phyloP scores from a whole-genome alignment of 2,888 invertebrate species.

The Drosophila suboccidentalis region DNA sequence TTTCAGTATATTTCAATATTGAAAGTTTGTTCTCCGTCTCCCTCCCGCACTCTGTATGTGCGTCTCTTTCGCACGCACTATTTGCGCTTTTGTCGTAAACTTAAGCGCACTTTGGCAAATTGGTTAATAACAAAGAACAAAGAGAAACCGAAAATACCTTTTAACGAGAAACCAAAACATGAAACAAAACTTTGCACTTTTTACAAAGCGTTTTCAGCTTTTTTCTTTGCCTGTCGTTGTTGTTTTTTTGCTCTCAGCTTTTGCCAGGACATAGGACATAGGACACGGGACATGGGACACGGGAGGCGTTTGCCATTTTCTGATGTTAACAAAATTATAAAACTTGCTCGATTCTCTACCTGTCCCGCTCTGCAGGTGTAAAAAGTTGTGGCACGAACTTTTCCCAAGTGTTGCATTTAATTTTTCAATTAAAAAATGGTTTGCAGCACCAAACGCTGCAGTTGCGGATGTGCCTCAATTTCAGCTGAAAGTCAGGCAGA shows the following conservation, averaged over 20 bases:
- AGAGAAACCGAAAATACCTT: conserved; percentile 61
- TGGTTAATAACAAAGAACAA: conserved; percentile 70
- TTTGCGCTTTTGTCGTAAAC: conserved; percentile 56
- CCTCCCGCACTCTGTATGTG: neutral
- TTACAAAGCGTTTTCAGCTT: conserved; percentile 51
- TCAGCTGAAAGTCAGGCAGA: conserved; percentile 18
- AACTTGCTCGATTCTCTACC: conserved; percentile 64
- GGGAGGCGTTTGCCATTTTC: conserved; percentile 31
- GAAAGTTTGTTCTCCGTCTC: conserved; percentile 6
- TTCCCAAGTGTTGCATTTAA: conserved; percentile 55
- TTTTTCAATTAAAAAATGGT: conserved; percentile 70
- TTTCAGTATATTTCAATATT: conserved; percentile 7
- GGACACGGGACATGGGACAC: neutral
- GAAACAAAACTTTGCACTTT: conserved; percentile 70
- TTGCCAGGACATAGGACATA: conserved; percentile 2
- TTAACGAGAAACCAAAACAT: conserved; percentile 64
- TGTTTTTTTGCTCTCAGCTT: conserved; percentile 25
- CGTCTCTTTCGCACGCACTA: conserved; percentile 11
- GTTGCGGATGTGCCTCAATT: conserved; percentile 35
- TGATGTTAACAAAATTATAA: conserved; percentile 79
- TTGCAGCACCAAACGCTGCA: conserved; percentile 2
- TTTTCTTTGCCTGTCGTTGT: too few relatives aligned
- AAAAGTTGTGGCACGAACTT: conserved; percentile 70
- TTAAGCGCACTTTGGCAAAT: conserved; percentile 77
- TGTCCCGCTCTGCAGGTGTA: conserved; percentile 58